Conservation (phyloP, 2,888 invertebrate genomes). For the Euphydryas editha region DNA sequence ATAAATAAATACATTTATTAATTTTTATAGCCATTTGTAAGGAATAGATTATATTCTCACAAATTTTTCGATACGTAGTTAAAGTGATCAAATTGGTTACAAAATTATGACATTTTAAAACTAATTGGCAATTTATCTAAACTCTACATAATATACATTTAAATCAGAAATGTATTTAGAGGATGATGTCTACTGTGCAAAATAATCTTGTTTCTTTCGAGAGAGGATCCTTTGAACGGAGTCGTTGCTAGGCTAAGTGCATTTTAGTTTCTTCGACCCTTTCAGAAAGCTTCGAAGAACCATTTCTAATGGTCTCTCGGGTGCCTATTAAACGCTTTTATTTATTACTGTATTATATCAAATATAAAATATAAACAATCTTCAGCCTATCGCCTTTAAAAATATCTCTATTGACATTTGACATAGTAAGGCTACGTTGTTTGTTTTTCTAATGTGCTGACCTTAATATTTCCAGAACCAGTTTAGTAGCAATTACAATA, state of each 20-base stretch:
- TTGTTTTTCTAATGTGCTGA: no score
- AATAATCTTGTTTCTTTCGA: slow-evolving; percentile 63
- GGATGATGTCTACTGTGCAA: slow-evolving; percentile 55
- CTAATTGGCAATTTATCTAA: not conserved
- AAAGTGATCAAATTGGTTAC: no score
- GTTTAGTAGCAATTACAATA: no score
- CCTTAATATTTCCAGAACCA: no score
- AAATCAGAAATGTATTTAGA: slow-evolving; percentile 49
- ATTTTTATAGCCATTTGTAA: no score
- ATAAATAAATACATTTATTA: no score
- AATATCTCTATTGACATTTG: no score
- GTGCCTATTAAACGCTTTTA: slow-evolving; percentile 13
- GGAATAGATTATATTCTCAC: no score
- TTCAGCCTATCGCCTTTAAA: not conserved
- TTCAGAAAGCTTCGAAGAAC: slow-evolving; percentile 52
- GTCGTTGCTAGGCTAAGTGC: slow-evolving; percentile 63
- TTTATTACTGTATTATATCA: slow-evolving; percentile 14
- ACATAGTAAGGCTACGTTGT: no score
- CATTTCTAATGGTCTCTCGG: slow-evolving; percentile 22
- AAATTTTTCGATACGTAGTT: no score
- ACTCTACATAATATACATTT: not conserved
- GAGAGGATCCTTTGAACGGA: slow-evolving; percentile 58
- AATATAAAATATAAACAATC: not conserved
- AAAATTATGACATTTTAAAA: not conserved
- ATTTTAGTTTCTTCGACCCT: slow-evolving; percentile 70